These are phyloP conservation scores for Diarsia rubi DNA, from an alignment of 2,888 invertebrate genomes.

Conservation along the genomic window DNA sequence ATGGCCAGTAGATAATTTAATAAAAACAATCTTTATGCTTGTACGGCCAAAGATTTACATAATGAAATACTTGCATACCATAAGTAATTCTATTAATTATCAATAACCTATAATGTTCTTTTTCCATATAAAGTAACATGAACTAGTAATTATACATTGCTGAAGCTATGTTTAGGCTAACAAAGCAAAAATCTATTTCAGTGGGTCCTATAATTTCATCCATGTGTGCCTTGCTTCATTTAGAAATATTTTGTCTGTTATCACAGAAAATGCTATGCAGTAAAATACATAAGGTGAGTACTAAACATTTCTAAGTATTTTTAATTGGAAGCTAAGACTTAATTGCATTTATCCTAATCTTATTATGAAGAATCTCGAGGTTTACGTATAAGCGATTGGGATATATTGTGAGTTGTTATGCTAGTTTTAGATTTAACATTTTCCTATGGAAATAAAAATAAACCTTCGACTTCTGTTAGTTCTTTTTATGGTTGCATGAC, in stretches of 20 bases:
- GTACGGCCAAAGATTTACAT: conserved; percentile 62
- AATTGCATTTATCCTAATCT: conserved; percentile 62
- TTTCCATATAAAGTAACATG: not conserved
- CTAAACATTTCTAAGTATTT: conserved; percentile 46
- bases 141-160: conserved; percentile 5
- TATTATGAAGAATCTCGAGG: conserved; percentile 35
- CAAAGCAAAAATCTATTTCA: conserved; percentile 10
- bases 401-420: conserved; percentile 76
- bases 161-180: conserved; percentile 8
- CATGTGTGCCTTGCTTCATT: conserved; percentile 19
- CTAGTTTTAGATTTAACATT: conserved; percentile 79
- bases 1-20: conserved; percentile 55
- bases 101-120: not conserved
- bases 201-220: conserved; percentile 22
- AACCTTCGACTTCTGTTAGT: conserved; percentile 65
- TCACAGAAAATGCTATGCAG: conserved; percentile 25
- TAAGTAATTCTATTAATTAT: conserved; percentile 26
- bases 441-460: conserved; percentile 81
- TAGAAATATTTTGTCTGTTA: conserved; percentile 26
- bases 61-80: conserved; percentile 23
- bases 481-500: conserved; percentile 54
- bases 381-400: conserved; percentile 54
- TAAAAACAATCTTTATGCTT: conserved; percentile 38
- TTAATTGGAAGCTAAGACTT: conserved; percentile 59
- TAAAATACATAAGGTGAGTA: conserved; percentile 51